phyloP scores from a whole-genome alignment of 1,140 invertebrate species.

The Daktulosphaira vitifoliae region DNA sequence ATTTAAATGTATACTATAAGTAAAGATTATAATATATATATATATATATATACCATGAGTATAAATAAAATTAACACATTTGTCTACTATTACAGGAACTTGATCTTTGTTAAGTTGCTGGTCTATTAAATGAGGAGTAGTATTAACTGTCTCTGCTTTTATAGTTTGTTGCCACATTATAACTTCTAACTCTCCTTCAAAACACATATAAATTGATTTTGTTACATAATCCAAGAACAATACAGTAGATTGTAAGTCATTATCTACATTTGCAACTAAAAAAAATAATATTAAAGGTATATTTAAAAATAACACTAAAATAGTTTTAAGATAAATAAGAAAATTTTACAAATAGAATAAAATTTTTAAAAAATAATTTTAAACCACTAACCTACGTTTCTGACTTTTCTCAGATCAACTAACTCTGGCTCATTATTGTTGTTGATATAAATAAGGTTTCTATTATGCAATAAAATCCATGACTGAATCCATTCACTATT shows the following conservation, averaged over 20 bases:
- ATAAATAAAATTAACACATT: slow-evolving; percentile 81
- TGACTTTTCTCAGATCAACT: slow-evolving; percentile 70
- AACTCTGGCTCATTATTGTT: slow-evolving; percentile 49
- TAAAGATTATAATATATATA: too few species aligned
- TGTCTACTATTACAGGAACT: slow-evolving; percentile 79
- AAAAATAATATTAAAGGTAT: too few species aligned
- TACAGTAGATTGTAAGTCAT: slow-evolving; percentile 49
- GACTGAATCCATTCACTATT: slow-evolving; percentile 63
- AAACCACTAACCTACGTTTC: slow-evolving; percentile 61
- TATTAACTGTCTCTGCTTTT: slow-evolving; percentile 61
- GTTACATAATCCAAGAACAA: slow-evolving; percentile 58
- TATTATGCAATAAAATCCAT: slow-evolving; percentile 64
- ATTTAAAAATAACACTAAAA: too few species aligned
- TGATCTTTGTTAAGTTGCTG: slow-evolving; percentile 79
- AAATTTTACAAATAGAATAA: background rate
- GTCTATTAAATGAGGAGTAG: slow-evolving; percentile 63
- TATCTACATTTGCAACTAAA: slow-evolving; percentile 48
- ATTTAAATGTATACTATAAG: too few species aligned
- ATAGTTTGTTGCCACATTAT: slow-evolving; percentile 61
- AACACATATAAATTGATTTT: slow-evolving; percentile 58
- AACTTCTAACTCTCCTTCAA: slow-evolving; percentile 50
- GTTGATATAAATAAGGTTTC: slow-evolving; percentile 58
- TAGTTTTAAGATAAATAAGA: background rate
- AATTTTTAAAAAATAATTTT: too few species aligned
- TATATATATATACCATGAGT: slow-evolving; percentile 57